Conservation (phyloP, 2,888 invertebrate species). For the Athalia cordata region DNA sequence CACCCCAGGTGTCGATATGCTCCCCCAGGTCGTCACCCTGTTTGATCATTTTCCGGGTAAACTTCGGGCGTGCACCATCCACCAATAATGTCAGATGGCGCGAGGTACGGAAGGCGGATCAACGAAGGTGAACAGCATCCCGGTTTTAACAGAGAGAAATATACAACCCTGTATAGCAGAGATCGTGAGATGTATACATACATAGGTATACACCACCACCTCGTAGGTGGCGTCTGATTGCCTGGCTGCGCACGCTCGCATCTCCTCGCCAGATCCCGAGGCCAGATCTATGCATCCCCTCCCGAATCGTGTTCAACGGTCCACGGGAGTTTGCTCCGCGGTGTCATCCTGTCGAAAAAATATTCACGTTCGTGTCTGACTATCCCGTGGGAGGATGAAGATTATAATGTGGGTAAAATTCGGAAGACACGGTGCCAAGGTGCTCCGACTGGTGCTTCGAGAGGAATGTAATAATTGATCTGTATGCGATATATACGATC, state of each 20-base stretch:
- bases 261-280: slow-evolving; percentile 50
- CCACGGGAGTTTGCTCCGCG: slow-evolving; percentile 11
- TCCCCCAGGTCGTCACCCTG: not conserved
- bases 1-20: too few species aligned
- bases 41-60: slow-evolving; percentile 3
- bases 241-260: slow-evolving; percentile 51
- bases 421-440: not conserved
- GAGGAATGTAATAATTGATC: too few species aligned
- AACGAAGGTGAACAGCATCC: not conserved
- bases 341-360: slow-evolving; percentile 7
- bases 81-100: slow-evolving; percentile 23
- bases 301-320: slow-evolving; percentile 34
- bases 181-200: not conserved
- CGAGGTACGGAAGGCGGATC: slow-evolving; percentile 5
- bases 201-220: slow-evolving; percentile 11
- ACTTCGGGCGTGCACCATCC: slow-evolving; percentile 1
- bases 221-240: slow-evolving; percentile 47
- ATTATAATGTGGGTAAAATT: not conserved
- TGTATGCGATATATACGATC: not conserved
- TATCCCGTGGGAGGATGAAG: not conserved
- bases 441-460: not conserved
- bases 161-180: not conserved
- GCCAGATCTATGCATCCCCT: slow-evolving; percentile 49
- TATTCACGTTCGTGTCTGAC: slow-evolving; percentile 11
- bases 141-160: not conserved